phyloP scores from a whole-genome alignment of 2,113 vertebrate species.

The Hemicordylus capensis region DNA sequence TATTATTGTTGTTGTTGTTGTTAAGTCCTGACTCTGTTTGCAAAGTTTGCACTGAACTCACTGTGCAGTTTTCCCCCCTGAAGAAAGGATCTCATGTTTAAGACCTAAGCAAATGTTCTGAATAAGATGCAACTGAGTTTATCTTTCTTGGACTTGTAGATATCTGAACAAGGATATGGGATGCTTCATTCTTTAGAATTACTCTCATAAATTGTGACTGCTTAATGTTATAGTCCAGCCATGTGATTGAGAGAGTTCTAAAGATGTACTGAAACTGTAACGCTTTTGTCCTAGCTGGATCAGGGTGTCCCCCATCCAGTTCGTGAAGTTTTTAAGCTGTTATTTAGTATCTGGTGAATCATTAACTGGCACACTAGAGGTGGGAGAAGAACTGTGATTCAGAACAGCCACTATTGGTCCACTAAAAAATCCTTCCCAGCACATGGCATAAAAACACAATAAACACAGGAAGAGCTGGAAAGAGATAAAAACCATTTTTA shows the following conservation, averaged over 20 bases:
- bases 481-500: conserved; percentile 23
- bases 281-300: conserved; percentile 52
- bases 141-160: conserved; percentile 6
- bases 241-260: conserved; percentile 28
- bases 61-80: neutral
- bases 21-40: neutral
- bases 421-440: conserved; percentile 64
- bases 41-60: neutral
- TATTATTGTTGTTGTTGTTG: too few species aligned
- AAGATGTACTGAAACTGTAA: neutral
- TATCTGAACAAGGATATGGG: neutral
- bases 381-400: conserved; percentile 71
- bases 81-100: neutral
- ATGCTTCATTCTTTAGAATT: conserved; percentile 11
- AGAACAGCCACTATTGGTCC: conserved; percentile 62
- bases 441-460: conserved; percentile 49
- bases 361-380: conserved; percentile 70
- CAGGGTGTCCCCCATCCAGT: conserved; percentile 14
- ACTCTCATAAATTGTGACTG: conserved; percentile 29
- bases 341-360: conserved; percentile 70
- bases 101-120: conserved; percentile 19
- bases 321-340: conserved; percentile 52
- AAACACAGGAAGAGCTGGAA: neutral
- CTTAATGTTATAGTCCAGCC: conserved; percentile 38
- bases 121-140: neutral